Evolutionary conservation across 2,113 vertebrate species (phyloP).

Genomic region (Gambusia affinis): DNA sequence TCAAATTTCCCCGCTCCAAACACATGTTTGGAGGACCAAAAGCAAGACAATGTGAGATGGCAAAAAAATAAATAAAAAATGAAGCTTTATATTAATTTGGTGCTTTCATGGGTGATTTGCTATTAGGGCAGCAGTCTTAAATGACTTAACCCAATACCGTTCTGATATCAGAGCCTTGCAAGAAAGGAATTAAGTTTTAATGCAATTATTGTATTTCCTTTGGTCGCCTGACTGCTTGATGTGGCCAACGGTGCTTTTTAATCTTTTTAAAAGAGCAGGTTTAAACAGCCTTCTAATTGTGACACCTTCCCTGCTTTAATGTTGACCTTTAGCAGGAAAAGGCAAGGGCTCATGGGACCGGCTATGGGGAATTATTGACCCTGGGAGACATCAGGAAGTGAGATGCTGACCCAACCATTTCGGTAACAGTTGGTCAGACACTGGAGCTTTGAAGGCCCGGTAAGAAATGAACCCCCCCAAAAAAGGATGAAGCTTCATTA

Average conservation of each 20-base stretch:
- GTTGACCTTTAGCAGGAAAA: slow-evolving; percentile 73
- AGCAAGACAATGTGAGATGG: slow-evolving; percentile 66
- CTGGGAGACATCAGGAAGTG: slow-evolving; percentile 68
- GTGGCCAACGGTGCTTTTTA: slow-evolving; percentile 77
- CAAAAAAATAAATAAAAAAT: slow-evolving; percentile 83
- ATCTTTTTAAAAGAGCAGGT: slow-evolving; percentile 78
- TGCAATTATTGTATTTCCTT: slow-evolving; percentile 86
- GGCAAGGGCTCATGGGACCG: slow-evolving; percentile 69
- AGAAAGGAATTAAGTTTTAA: slow-evolving; percentile 83
- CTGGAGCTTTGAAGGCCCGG: slow-evolving; percentile 20
- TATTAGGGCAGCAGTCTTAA: slow-evolving; percentile 87
- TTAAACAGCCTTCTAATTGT: slow-evolving; percentile 82
- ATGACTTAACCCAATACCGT: slow-evolving; percentile 89
- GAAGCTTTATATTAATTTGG: slow-evolving; percentile 99
- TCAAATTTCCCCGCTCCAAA: slow-evolving; percentile 94
- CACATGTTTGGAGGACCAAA: slow-evolving; percentile 85
- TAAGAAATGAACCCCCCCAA: slow-evolving; percentile 25
- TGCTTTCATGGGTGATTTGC: slow-evolving; percentile 90
- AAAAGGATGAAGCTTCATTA: slow-evolving; percentile 16
- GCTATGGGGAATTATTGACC: slow-evolving; percentile 71
- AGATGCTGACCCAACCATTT: slow-evolving; percentile 52
- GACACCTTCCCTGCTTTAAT: slow-evolving; percentile 77
- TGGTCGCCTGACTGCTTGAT: slow-evolving; percentile 73
- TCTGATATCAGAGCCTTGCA: slow-evolving; percentile 83
- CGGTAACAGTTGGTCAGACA: slow-evolving; percentile 36